Evolutionary conservation across 2,113 vertebrate species (phyloP).

Genomic region (Barbus barbus): DNA sequence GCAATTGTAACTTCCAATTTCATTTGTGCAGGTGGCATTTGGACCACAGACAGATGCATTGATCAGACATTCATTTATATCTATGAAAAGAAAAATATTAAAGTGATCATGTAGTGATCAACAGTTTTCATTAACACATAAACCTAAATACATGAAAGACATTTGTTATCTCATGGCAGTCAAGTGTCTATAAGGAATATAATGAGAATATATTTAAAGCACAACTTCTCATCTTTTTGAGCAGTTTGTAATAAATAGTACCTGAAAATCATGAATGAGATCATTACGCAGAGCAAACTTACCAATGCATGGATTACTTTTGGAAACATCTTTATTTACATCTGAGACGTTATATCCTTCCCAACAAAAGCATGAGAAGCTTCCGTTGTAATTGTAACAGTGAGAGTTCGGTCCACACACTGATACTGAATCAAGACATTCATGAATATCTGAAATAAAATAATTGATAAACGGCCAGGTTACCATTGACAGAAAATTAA

Average conservation of each 20-base stretch:
- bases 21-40: constrained; percentile 26
- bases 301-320: constrained; percentile 29
- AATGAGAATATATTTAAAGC: too few relatives aligned
- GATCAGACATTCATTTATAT: constrained; percentile 27
- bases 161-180: too few relatives aligned
- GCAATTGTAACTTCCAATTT: too few relatives aligned
- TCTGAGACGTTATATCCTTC: constrained; percentile 3
- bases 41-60: constrained; percentile 28
- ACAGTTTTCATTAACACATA: background rate
- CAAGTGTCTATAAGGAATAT: too few relatives aligned
- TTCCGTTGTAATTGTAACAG: constrained; percentile 26
- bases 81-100: background rate
- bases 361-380: constrained; percentile 19
- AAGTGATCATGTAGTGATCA: too few relatives aligned
- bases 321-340: background rate
- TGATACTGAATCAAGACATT: constrained; percentile 1
- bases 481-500: background rate
- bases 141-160: background rate
- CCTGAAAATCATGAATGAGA: background rate
- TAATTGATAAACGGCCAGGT: background rate
- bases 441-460: constrained; percentile 25
- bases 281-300: background rate
- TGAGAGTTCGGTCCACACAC: background rate
- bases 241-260: background rate
- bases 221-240: background rate